Percentiles rank a stretch among this genome's conserved stretches.
phyloP scores from a whole-genome alignment of 2,797 vertebrate genomes.

The Lacerta viridis region DNA sequence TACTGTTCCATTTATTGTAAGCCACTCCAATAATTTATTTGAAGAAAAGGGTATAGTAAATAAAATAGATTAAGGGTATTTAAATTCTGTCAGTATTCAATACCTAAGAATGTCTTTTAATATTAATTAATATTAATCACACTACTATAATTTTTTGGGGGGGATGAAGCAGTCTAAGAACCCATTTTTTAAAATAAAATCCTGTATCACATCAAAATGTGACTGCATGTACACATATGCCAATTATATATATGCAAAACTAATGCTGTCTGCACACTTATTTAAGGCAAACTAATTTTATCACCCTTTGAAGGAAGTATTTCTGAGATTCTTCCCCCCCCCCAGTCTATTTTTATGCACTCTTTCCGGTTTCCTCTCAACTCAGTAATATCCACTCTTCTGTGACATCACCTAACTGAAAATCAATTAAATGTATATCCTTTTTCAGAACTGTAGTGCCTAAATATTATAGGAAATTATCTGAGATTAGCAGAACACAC shows the following conservation, averaged over 20 bases:
- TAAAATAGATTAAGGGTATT: slow-evolving; percentile 27
- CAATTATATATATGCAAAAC: slow-evolving; percentile 63
- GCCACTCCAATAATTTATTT: background rate
- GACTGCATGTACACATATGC: slow-evolving; percentile 6
- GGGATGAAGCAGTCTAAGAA: slow-evolving; percentile 40
- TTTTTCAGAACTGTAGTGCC: slow-evolving; percentile 58
- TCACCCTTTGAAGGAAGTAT: slow-evolving; percentile 36
- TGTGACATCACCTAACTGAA: slow-evolving; percentile 63
- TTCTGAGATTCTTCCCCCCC: slow-evolving; percentile 45
- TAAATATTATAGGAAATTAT: slow-evolving; percentile 67
- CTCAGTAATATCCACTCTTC: slow-evolving; percentile 61
- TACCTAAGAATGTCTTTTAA: slow-evolving; percentile 36
- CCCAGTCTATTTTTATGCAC: slow-evolving; percentile 58
- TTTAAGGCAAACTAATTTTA: slow-evolving; percentile 64
- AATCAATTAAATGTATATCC: slow-evolving; percentile 65
- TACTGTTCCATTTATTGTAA: background rate
- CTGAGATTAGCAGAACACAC: slow-evolving; percentile 30
- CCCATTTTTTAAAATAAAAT: slow-evolving; percentile 23
- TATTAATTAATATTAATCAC: background rate
- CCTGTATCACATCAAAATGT: slow-evolving; percentile 37
- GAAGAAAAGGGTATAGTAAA: background rate
- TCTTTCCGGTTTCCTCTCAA: slow-evolving; percentile 10
- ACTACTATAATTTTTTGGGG: slow-evolving; percentile 50
- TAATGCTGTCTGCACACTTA: slow-evolving; percentile 53
- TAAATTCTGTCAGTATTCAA: background rate